phyloP scores from a whole-genome alignment of 2,888 invertebrate species.

The Allophyes oxyacanthae region DNA sequence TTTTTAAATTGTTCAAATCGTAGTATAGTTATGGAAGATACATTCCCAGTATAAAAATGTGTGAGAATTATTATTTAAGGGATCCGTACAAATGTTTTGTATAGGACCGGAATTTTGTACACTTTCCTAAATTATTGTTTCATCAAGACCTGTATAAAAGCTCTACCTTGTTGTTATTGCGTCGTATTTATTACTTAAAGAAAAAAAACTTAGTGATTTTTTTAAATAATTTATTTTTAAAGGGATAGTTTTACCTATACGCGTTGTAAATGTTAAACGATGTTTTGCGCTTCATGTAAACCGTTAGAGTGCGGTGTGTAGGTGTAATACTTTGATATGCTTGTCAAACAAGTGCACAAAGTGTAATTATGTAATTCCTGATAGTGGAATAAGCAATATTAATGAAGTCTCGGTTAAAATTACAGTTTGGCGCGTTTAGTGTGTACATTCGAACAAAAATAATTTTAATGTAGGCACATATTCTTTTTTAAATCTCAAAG shows the following conservation, averaged over 20 bases:
- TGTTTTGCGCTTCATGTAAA: conserved; percentile 55
- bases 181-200: conserved; percentile 83
- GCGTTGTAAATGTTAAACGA: conserved; percentile 58
- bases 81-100: conserved; percentile 33
- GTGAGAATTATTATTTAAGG: conserved; percentile 40
- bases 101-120: conserved; percentile 27
- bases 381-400: conserved; percentile 78
- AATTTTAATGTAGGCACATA: conserved; percentile 28
- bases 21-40: conserved; percentile 40
- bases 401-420: conserved; percentile 54
- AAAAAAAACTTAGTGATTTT: conserved; percentile 77
- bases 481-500: conserved; percentile 28
- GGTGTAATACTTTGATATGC: conserved; percentile 78
- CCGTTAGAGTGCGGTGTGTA: conserved; percentile 57
- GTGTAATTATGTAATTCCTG: conserved; percentile 71
- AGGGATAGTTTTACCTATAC: conserved; percentile 72
- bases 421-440: conserved; percentile 49
- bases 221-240: conserved; percentile 86
- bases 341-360: conserved; percentile 87
- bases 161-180: conserved; percentile 73
- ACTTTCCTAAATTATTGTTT: conserved; percentile 59
- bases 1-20: conserved; percentile 49
- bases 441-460: conserved; percentile 39
- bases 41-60: conserved; percentile 48
- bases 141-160: conserved; percentile 69